A percentile compares a stretch with the other conserved stretches of the same genome.
These are phyloP conservation scores for Agonopterix alstromeriana DNA, from an alignment of 2,888 invertebrate species.

Conservation along the genomic window DNA sequence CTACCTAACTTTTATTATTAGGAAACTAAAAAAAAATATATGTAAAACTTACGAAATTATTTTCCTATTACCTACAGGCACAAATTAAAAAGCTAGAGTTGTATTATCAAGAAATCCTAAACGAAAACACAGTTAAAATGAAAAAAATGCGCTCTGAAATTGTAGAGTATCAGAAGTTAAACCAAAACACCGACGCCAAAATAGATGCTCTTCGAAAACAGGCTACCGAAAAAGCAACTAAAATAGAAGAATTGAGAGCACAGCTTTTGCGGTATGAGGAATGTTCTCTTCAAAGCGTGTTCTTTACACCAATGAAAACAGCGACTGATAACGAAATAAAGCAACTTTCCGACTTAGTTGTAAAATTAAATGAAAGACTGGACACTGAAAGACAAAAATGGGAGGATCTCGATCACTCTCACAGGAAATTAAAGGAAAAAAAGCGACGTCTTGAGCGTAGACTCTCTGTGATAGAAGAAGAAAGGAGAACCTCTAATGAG, in stretches of 20 bases:
- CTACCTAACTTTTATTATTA: too few relatives aligned
- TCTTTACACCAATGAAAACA: slow-evolving; percentile 70
- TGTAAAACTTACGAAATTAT: not conserved
- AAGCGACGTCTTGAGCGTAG: slow-evolving; percentile 51
- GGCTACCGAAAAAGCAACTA: slow-evolving; percentile 58
- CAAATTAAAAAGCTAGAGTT: slow-evolving; percentile 64
- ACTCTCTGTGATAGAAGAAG: slow-evolving; percentile 36
- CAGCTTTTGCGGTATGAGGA: slow-evolving; percentile 64
- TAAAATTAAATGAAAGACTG: slow-evolving; percentile 74
- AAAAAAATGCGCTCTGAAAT: slow-evolving; percentile 63
- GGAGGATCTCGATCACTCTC: slow-evolving; percentile 73
- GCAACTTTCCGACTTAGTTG: slow-evolving; percentile 75
- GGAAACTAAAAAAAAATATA: not conserved
- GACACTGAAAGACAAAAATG: slow-evolving; percentile 76
- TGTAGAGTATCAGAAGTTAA: slow-evolving; percentile 50
- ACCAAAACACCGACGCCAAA: slow-evolving; percentile 66
- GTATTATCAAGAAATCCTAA: slow-evolving; percentile 68
- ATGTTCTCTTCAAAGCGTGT: slow-evolving; percentile 65
- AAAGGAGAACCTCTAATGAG: slow-evolving; percentile 30
- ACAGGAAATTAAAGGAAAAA: slow-evolving; percentile 76
- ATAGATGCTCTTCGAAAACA: slow-evolving; percentile 67
- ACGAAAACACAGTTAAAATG: slow-evolving; percentile 66
- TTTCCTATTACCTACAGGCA: slow-evolving; percentile 47
- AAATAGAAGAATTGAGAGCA: slow-evolving; percentile 64
- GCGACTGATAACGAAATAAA: slow-evolving; percentile 79